phyloP scores from a whole-genome alignment of 2,888 invertebrate species.

The Diploptera punctata region DNA sequence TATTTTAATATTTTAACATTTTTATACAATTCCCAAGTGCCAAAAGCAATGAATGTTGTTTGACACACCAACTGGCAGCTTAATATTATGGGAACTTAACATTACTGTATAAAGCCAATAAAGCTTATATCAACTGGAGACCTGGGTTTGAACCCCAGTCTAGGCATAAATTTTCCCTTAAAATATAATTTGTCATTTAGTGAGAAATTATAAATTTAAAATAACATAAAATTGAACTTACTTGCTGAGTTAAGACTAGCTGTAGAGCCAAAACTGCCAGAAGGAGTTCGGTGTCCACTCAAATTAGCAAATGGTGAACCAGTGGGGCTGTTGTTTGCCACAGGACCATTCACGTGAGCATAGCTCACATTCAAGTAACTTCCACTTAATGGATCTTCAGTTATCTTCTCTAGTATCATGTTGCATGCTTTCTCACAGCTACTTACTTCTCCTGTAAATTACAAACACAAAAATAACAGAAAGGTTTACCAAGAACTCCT shows the following conservation, averaged over 20 bases:
- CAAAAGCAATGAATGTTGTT: too few relatives aligned
- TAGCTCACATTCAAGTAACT: conserved; percentile 96
- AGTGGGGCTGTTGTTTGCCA: conserved; percentile 95
- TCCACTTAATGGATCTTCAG: conserved; percentile 96
- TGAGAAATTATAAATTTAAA: neutral
- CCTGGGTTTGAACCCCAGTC: too few relatives aligned
- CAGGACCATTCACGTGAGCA: conserved; percentile 94
- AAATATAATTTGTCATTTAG: too few relatives aligned
- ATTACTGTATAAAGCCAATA: too few relatives aligned
- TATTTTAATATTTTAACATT: too few relatives aligned
- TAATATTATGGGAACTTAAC: too few relatives aligned
- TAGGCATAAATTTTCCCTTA: too few relatives aligned
- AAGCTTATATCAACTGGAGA: too few relatives aligned
- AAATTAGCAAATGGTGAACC: conserved; percentile 90
- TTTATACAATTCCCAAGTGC: too few relatives aligned
- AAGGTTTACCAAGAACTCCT: too few relatives aligned
- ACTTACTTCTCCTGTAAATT: conserved; percentile 78
- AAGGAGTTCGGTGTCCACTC: conserved; percentile 3
- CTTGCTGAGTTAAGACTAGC: conserved; percentile 22
- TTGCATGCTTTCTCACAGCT: conserved; percentile 89
- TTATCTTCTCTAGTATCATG: conserved; percentile 96
- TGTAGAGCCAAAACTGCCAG: conserved; percentile 23
- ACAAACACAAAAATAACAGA: too few relatives aligned
- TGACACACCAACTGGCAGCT: too few relatives aligned
- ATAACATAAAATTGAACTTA: neutral